Conservation (phyloP, 2,113 vertebrate species). For the Dromas ardeola region DNA sequence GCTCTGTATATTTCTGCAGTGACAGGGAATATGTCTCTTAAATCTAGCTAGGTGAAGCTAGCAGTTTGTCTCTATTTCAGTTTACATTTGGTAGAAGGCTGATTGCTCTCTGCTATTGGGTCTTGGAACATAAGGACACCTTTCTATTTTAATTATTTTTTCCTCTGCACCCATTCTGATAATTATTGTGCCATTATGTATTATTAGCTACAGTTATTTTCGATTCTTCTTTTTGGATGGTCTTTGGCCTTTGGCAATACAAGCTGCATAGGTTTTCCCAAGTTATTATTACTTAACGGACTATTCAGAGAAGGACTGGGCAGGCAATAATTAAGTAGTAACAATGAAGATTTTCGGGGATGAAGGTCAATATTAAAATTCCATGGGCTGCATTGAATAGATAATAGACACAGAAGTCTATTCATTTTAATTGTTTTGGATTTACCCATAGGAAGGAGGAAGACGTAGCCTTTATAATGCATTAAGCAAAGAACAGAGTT, state of each 20-base stretch:
- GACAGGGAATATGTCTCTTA: neutral
- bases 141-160: neutral
- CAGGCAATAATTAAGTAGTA: neutral
- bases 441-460: neutral
- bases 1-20: neutral
- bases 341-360: neutral
- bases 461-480: neutral
- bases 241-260: neutral
- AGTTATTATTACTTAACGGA: neutral
- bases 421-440: neutral
- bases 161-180: neutral
- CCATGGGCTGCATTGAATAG: neutral
- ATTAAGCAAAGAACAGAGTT: neutral
- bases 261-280: neutral
- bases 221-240: neutral
- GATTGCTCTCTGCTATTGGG: neutral
- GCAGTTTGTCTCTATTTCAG: neutral
- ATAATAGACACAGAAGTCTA: neutral
- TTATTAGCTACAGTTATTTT: neutral
- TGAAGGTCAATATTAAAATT: neutral
- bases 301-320: neutral
- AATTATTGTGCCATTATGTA: neutral
- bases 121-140: neutral
- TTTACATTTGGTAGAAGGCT: neutral
- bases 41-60: neutral